phyloP scores from a whole-genome alignment of 2,797 vertebrate genomes.

The Epinephelus coioides region DNA sequence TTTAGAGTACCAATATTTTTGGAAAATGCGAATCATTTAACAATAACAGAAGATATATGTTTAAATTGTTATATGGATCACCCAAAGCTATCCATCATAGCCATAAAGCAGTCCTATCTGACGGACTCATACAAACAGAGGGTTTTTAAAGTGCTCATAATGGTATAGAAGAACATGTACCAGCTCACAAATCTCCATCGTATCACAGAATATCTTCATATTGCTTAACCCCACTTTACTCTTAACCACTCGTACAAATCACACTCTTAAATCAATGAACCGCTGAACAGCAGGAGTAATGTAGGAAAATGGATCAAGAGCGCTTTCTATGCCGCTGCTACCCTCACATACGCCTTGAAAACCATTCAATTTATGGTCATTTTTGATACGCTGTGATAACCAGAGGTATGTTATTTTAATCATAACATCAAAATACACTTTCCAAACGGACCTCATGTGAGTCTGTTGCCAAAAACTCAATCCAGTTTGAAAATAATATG shows the following conservation, averaged over 20 bases:
- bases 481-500: conserved; percentile 31
- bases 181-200: neutral
- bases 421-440: conserved; percentile 22
- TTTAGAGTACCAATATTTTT: too few species aligned
- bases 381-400: conserved; percentile 18
- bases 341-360: neutral
- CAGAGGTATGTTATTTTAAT: conserved; percentile 34
- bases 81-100: too few species aligned
- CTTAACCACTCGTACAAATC: neutral
- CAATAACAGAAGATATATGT: too few species aligned
- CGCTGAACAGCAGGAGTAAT: neutral
- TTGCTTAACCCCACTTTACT: neutral
- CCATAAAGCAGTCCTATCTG: too few species aligned
- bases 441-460: conserved; percentile 4
- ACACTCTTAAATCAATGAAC: neutral
- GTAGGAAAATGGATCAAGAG: neutral
- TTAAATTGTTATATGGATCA: too few species aligned
- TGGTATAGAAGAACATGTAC: neutral
- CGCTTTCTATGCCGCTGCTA: neutral
- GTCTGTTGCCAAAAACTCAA: conserved; percentile 27
- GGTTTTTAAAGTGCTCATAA: neutral
- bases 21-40: too few species aligned
- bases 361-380: conserved; percentile 21
- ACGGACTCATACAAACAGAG: too few species aligned
- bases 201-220: neutral